These are phyloP conservation scores for Grus americana DNA, from an alignment of 2,113 vertebrate species.

Conservation along the genomic window DNA sequence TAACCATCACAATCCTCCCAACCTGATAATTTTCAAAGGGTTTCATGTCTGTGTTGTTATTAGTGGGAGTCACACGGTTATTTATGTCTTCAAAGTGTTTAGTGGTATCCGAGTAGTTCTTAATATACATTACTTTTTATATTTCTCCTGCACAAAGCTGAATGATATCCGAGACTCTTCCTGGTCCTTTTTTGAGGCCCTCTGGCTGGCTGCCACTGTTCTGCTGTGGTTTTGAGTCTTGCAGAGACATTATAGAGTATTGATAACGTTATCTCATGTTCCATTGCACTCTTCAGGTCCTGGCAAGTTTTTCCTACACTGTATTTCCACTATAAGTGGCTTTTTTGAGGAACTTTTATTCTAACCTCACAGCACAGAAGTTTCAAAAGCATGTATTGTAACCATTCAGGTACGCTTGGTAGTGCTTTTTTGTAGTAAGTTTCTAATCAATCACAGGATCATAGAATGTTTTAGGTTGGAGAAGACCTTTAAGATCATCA, in stretches of 20 bases:
- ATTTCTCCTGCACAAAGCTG: not conserved
- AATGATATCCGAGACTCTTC: not conserved
- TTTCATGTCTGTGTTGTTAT: not conserved
- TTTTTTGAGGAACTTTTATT: not conserved
- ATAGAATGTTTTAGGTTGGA: too few relatives aligned
- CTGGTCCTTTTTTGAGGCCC: not conserved
- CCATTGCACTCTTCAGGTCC: not conserved
- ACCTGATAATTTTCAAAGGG: not conserved
- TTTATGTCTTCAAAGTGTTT: not conserved
- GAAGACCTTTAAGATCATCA: too few relatives aligned
- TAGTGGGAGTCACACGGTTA: not conserved
- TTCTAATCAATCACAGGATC: not conserved
- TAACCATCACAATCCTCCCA: not conserved
- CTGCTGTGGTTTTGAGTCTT: not conserved
- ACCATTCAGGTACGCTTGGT: not conserved
- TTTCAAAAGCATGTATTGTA: not conserved
- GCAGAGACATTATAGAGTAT: not conserved
- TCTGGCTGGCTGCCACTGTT: not conserved
- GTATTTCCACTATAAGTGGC: not conserved
- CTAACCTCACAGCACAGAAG: not conserved
- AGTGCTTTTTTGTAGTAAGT: not conserved
- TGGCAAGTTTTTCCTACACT: not conserved
- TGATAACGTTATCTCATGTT: not conserved
- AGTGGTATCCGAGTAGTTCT: not conserved
- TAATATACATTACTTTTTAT: not conserved